Base-by-base conservation (phyloP, 2,797 vertebrate genomes). In the Agapornis canus region DNA sequence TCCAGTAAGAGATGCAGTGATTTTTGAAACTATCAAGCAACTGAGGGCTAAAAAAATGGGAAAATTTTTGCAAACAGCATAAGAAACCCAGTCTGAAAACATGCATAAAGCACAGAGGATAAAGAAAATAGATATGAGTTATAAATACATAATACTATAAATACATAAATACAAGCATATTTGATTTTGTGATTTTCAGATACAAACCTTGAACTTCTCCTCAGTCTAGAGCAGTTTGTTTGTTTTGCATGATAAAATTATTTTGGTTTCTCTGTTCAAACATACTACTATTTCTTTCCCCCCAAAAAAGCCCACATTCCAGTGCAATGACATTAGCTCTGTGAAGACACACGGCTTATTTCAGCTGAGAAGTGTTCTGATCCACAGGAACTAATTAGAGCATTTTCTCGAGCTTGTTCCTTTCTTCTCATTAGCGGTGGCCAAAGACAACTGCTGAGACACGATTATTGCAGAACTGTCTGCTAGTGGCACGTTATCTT, bases 391-490 rank as follows among this genome's bases (percentile, higher is more conserved):
- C 85, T 96, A 96, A 95, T 96, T 95, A 96, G 91, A 86, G 65
- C 63, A 77, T 88, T 96, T 96, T 95, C 91, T 88, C 4, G 0
- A 84, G 48, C 79, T 94, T 16, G 2, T 91, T 80, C 72, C 82
- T 95, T 95, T 96, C 86, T 95, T 97, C 93, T 95, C 86, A 94
- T 96, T 96, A 93, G 87, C 92, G 85, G 92, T 95, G 91, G 95
- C 95, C 94, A 95, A 93, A 96, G 94, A 96, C 92, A 93, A 94
- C 82, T 88, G 89, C 94, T 94, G 87, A 86, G 89, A 89, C 82
- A 81, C 49, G 59, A 93, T 93, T 93, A 94, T 31, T 90, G 93
- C 87, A 92, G 84, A 83, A 27, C 76, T 84, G 54, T 69, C 93
- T 95, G 80, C 63, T 92, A 90, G 64, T 31, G 49, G 51, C 65